Evolutionary conservation across 2,113 vertebrate genomes (phyloP).

Genomic region (Neolamprologus ventralis): DNA sequence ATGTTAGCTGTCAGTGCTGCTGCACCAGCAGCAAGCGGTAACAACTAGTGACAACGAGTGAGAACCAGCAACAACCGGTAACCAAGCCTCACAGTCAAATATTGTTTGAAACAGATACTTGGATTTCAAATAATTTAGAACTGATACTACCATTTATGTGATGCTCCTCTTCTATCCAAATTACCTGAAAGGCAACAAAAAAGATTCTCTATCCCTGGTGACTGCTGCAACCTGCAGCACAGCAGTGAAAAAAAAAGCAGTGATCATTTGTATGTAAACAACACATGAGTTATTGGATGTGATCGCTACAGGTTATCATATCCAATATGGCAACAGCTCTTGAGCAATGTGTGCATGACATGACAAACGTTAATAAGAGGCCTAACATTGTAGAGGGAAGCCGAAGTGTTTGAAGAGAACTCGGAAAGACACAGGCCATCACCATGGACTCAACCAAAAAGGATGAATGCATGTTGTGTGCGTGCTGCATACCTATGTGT

Average conservation of each 20-base stretch:
- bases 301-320: no score
- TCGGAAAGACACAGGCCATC: background rate
- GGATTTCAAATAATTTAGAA: background rate
- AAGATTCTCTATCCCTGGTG: fast-evolving
- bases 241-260: background rate
- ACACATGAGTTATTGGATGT: no score
- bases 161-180: background rate
- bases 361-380: background rate
- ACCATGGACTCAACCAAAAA: background rate
- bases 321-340: background rate
- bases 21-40: background rate
- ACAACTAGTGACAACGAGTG: background rate
- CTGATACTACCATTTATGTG: background rate
- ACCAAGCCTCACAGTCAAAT: background rate
- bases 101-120: background rate
- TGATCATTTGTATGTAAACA: fast-evolving
- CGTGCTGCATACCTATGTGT: background rate
- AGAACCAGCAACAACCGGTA: background rate
- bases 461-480: background rate
- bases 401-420: background rate
- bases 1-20: background rate
- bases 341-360: background rate
- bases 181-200: background rate
- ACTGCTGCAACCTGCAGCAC: fast-evolving
- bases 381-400: background rate